Percentiles rank a stretch among this genome's conserved stretches.
Evolutionary conservation across 1,140 invertebrate species (phyloP).

Genomic region (Oppia nitens): DNA sequence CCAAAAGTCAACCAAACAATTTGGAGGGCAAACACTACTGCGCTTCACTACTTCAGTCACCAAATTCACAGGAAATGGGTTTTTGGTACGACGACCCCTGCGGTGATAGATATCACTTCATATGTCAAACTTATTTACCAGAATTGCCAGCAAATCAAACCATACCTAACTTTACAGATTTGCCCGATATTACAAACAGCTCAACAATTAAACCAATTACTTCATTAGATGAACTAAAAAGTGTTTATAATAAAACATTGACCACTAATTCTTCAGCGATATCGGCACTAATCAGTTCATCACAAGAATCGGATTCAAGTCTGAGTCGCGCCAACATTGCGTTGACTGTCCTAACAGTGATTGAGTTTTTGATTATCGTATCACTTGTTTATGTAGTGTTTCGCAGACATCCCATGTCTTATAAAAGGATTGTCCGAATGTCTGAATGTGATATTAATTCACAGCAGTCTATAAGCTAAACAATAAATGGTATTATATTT

Average conservation of each 20-base stretch:
- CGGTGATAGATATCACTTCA: not conserved
- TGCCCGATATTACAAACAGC: not conserved
- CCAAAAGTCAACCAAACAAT: not conserved
- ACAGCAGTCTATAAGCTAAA: too few relatives aligned
- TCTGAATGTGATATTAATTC: not conserved
- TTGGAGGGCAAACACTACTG: not conserved
- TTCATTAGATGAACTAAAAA: not conserved
- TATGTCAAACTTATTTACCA: not conserved
- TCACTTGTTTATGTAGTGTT: not conserved
- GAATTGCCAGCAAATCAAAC: not conserved
- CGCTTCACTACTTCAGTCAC: not conserved
- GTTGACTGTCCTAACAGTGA: not conserved
- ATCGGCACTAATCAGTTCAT: not conserved
- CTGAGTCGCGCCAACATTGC: not conserved
- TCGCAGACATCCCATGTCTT: not conserved
- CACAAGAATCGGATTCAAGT: not conserved
- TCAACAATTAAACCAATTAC: not conserved
- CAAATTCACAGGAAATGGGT: not conserved
- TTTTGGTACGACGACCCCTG: not conserved
- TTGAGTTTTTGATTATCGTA: not conserved
- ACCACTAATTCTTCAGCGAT: not conserved
- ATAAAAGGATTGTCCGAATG: not conserved
- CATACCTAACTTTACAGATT: too few relatives aligned
- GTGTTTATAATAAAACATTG: not conserved
- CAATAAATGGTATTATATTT: too few relatives aligned